phyloP scores from a whole-genome alignment of 2,113 vertebrate genomes.

The Bubo bubo region DNA sequence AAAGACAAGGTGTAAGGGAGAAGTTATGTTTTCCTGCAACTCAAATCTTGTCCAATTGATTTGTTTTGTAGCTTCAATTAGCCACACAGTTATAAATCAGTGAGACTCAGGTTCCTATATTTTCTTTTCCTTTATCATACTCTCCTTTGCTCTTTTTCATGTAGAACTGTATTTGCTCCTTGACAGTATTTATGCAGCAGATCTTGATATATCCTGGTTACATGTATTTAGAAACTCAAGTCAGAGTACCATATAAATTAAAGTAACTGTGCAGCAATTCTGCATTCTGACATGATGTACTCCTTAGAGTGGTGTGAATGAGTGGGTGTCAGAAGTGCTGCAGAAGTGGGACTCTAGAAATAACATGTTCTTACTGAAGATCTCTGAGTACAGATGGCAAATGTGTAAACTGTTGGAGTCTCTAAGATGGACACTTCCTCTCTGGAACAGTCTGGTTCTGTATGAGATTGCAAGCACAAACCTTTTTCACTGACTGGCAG shows the following conservation, averaged over 20 bases:
- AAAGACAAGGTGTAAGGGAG: not conserved
- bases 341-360: constrained; percentile 47
- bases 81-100: not conserved
- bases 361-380: constrained; percentile 29
- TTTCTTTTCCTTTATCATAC: not conserved
- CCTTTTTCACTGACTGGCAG: not conserved
- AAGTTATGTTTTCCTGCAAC: not conserved
- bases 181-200: not conserved
- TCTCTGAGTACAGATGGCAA: constrained; percentile 49
- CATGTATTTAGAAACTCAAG: not conserved
- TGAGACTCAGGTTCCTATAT: not conserved
- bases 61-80: not conserved
- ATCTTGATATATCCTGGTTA: not conserved
- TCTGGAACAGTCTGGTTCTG: not conserved
- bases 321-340: constrained; percentile 45
- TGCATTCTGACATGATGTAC: constrained; percentile 9
- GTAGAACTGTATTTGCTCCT: not conserved
- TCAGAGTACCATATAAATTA: not conserved
- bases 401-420: not conserved
- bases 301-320: constrained; percentile 24
- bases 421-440: constrained; percentile 8
- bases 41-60: not conserved
- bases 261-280: constrained; percentile 14
- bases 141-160: not conserved
- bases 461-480: not conserved